These are phyloP conservation scores for Stomatorhinus ivindoensis DNA, from an alignment of 2,113 vertebrate species.

Conservation along the genomic window DNA sequence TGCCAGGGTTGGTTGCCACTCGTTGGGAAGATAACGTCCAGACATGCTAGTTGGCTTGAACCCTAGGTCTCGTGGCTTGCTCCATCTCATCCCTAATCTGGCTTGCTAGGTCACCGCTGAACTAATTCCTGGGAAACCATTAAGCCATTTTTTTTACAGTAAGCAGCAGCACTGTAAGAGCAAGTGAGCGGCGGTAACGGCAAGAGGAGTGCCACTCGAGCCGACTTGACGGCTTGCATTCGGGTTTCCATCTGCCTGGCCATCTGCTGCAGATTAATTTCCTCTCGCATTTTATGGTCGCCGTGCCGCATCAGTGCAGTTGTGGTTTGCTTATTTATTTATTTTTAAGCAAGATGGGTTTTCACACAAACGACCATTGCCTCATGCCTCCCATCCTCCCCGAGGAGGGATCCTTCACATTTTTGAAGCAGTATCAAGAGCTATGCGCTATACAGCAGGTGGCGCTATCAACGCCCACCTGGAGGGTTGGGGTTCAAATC, in stretches of 20 bases:
- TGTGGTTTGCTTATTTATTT: neutral
- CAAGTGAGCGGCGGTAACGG: neutral
- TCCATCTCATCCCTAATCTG: neutral
- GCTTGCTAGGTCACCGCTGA: neutral
- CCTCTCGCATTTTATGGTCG: neutral
- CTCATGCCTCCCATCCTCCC: neutral
- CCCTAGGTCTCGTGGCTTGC: neutral
- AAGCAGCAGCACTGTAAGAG: neutral
- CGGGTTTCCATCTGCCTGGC: slow-evolving; percentile 9
- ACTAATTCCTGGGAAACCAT: neutral
- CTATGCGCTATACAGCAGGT: neutral
- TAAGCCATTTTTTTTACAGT: neutral
- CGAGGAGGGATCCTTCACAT: neutral
- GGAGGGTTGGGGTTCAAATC: neutral
- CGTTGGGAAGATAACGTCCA: neutral
- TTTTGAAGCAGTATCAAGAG: neutral
- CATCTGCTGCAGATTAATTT: slow-evolving; percentile 10
- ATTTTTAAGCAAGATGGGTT: neutral
- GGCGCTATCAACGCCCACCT: neutral
- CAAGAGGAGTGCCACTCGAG: neutral
- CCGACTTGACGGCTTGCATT: neutral
- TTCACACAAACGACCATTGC: neutral
- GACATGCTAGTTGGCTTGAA: neutral
- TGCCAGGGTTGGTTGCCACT: neutral
- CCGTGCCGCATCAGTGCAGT: neutral